Evolutionary conservation across 2,888 invertebrate species (phyloP), one percentile per base, ranked within the genome.

Genomic region (Anorthoa munda): DNA sequence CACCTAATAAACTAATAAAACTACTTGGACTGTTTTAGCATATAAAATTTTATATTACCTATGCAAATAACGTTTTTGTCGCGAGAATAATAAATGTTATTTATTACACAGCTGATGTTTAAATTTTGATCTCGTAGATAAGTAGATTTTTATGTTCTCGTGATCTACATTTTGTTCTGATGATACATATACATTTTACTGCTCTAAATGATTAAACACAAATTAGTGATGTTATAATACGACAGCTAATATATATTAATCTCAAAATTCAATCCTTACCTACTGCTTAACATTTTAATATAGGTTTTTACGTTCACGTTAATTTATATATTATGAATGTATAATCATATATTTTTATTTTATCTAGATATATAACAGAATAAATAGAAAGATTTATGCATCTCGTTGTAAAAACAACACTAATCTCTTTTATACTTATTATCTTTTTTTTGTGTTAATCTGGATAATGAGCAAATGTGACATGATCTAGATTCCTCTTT

Each of bases 211-310:
- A 84, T 72, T 77, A 74, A 70, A 75, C 72, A 84, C 77, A 67
- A 77, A 83, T 84, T 84, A 81, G 78, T 77, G 69, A 68, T 77
- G 77, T 74, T 78, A 71, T 77, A 81, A 82, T 82, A 68, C 67
- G 84, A 84, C 84, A 84, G 71, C 71, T 69, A 73, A 84, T 84
- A 81, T 73, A 84, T 81, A 84, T 76, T 66, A 76, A 68, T 73
- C 4, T 68, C 26, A 64, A 73, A 66, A 72, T 75, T 69, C 53
- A 56, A 69, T 65, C 55, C 59, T 39, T 70, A 56, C 45, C 66
- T 79, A 56, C 58, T 64, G 53, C 65, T 68, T 50, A 58, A 74
- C 26, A 74, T 74, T 75, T 59, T 72, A 61, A 67, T 67, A 64
- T 75, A 55, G 48, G 50, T 26, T 68, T 77, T 66, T 75, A 83